Percentiles rank a stretch among this genome's conserved stretches.
These are phyloP conservation scores for Yponomeuta cagnagella DNA, from an alignment of 2,888 invertebrate species.

Conservation along the genomic window DNA sequence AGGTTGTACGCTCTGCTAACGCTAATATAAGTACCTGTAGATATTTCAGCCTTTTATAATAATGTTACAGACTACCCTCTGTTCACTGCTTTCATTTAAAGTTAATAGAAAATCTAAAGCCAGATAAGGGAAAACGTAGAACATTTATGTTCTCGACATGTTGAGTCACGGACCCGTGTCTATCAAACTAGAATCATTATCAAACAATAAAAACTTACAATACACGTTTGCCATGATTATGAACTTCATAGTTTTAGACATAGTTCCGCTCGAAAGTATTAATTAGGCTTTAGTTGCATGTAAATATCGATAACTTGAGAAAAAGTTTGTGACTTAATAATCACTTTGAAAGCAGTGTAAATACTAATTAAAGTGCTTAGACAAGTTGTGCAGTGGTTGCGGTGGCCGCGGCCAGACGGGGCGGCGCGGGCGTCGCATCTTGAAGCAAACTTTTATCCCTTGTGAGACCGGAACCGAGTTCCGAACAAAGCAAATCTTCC, in stretches of 20 bases:
- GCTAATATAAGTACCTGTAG: constrained; percentile 47
- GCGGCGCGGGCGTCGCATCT: constrained; percentile 25
- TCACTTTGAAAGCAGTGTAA: constrained; percentile 26
- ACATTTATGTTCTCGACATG: not conserved
- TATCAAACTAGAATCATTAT: not conserved
- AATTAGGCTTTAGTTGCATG: not conserved
- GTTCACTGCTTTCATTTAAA: constrained; percentile 17
- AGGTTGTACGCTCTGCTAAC: constrained; percentile 59
- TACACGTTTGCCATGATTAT: too few species aligned
- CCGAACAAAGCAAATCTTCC: constrained; percentile 14
- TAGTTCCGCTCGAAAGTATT: not conserved
- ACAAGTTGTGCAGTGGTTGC: constrained; percentile 45
- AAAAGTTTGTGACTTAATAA: constrained; percentile 37
- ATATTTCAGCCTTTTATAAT: constrained; percentile 48
- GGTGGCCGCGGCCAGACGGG: constrained; percentile 34
- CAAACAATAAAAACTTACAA: not conserved
- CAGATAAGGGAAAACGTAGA: constrained; percentile 14
- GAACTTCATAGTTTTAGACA: not conserved
- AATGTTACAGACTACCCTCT: constrained; percentile 31
- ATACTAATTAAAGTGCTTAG: constrained; percentile 57
- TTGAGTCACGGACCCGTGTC: not conserved
- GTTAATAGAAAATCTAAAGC: not conserved
- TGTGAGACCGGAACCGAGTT: constrained; percentile 26
- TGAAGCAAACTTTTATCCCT: constrained; percentile 48
- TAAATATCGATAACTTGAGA: constrained; percentile 8